A percentile compares a stretch with the other conserved stretches of the same genome.
Evolutionary conservation across 1,140 invertebrate species (phyloP).

Genomic region (Rhagoletis zephyria): DNA sequence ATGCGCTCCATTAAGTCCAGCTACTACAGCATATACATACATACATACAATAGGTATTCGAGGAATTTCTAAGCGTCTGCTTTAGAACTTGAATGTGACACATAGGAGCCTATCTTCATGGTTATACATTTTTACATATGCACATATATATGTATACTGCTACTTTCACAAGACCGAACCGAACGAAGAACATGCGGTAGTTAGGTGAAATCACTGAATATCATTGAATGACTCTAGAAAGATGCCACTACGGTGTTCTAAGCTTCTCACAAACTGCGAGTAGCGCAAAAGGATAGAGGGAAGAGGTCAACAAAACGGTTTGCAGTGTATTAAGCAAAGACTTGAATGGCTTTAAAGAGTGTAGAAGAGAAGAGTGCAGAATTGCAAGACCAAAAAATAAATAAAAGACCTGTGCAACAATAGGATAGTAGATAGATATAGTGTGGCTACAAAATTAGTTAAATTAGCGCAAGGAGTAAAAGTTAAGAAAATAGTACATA

Average conservation of each 20-base stretch:
- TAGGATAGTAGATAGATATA: background rate
- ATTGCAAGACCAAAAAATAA: background rate
- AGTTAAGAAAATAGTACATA: background rate
- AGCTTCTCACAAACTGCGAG: background rate
- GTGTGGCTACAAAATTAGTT: background rate
- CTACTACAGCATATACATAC: background rate
- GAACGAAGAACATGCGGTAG: background rate
- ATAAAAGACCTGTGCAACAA: background rate
- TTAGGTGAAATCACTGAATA: background rate
- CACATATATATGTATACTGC: no score
- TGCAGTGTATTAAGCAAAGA: no score
- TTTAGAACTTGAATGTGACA: background rate
- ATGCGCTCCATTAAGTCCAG: background rate
- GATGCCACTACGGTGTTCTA: background rate
- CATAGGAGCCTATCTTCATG: background rate
- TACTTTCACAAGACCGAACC: background rate
- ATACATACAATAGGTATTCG: background rate
- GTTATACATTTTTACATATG: no score
- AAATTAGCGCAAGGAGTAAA: background rate
- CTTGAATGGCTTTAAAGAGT: no score
- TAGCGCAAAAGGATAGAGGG: no score
- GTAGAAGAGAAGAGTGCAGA: no score
- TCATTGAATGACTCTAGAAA: background rate
- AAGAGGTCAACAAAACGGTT: no score
- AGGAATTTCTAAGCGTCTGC: constrained; percentile 17